Evolutionary conservation across 2,888 invertebrate species (phyloP), one percentile per base, ranked within the genome.

Genomic region (Andrena minutula): DNA sequence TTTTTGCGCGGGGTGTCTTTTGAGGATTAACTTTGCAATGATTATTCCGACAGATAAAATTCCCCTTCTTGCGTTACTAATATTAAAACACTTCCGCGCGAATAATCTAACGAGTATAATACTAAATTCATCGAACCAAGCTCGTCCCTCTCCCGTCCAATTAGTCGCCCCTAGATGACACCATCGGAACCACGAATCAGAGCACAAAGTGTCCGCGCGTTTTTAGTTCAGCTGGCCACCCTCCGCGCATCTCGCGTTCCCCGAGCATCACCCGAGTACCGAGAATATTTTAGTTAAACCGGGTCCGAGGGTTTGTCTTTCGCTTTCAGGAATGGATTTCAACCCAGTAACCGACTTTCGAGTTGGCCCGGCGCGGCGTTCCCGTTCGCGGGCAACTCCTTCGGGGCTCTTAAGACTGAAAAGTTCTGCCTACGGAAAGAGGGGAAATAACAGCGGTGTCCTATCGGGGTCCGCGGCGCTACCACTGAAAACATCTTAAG

Each of bases 301-400:
- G 10, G 7, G 61, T 20, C 53, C 26, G 20, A 23, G 58, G 64
- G 75, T 79, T 84, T 81, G 83, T 88, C 83, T 85, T 82, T 85
- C 79, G 64, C 73, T 79, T 81, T 75, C 73, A 51, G 71, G 72
- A 58, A 72, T 61, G 82, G 51, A 72, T 75, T 72, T 80, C 76
- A 85, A 84, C 87, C 88, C 84, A 86, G 78, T 88, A 88, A 88
- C 88, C 88, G 88, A 85, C 83, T 88, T 88, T 83, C 68, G 77
- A 81, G 78, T 81, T 75, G 61, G 64, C 60, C 51, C 49, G 49
- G 23, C 53, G 51, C 49, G 49, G 23, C 53, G 51, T 51, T 65
- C 60, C 30, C 63, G 49, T 51, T n/a, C 70, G 69, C 66, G 71
- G 72, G 41, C 76, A 66, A 69, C 85, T 82, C 84, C 82, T 75